phyloP scores from a whole-genome alignment of 2,113 vertebrate genomes.

The Ophiodon elongatus region DNA sequence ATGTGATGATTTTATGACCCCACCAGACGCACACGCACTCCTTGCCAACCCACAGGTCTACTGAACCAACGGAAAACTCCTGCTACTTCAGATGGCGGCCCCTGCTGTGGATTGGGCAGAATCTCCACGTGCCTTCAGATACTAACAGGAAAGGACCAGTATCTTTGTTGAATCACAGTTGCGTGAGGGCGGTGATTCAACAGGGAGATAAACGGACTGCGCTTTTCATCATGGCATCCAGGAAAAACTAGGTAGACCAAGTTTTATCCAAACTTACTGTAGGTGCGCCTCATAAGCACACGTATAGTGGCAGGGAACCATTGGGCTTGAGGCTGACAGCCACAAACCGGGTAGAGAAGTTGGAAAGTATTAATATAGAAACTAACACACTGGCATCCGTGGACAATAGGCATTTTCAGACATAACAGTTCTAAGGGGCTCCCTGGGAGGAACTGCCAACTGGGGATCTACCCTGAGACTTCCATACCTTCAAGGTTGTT shows the following conservation, averaged over 20 bases:
- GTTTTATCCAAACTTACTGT: neutral
- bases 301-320: neutral
- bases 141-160: constrained; percentile 42
- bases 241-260: neutral
- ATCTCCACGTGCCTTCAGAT: constrained; percentile 35
- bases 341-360: neutral
- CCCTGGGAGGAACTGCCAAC: neutral
- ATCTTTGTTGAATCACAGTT: constrained; percentile 49
- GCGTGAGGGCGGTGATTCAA: constrained; percentile 38
- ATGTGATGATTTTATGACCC: constrained; percentile 49
- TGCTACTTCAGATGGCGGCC: constrained; percentile 46
- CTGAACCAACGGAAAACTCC: constrained; percentile 30
- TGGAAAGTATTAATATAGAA: neutral
- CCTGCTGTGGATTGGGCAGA: constrained; percentile 48
- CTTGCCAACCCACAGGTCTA: constrained; percentile 51
- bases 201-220: constrained; percentile 32
- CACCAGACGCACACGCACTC: constrained; percentile 13
- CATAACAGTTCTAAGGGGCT: neutral
- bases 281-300: too few relatives aligned
- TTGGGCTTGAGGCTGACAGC: neutral
- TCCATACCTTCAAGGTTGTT: neutral
- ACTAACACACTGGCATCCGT: neutral
- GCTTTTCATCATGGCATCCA: constrained; percentile 20
- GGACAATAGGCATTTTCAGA: neutral
- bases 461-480: neutral